Conservation (phyloP, 53 echinoderm and acorn worm genomes). For the Holothuria leucospilota region DNA sequence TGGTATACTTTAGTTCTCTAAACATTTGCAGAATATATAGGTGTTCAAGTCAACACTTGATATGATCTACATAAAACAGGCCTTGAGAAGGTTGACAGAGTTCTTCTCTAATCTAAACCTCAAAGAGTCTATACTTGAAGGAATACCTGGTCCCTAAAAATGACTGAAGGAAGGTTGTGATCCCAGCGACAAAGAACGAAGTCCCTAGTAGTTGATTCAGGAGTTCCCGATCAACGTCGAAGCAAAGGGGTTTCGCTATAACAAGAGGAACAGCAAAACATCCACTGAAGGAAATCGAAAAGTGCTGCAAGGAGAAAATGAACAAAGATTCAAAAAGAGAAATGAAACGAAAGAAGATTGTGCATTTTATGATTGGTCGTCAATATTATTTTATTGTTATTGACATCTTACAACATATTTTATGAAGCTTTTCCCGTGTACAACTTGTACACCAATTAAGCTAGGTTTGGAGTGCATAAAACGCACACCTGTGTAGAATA, state of each 20-base stretch:
- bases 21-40: no score
- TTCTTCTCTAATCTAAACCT: no score
- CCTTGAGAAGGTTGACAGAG: no score
- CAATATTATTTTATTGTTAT: no score
- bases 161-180: conserved; percentile 26
- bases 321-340: neutral
- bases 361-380: no score
- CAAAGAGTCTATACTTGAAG: neutral
- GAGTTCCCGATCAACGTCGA: conserved; percentile 30
- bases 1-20: neutral
- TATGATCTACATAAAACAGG: neutral
- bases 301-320: conserved; percentile 12
- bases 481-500: no score
- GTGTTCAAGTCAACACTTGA: neutral
- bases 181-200: conserved; percentile 34
- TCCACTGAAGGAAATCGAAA: conserved; percentile 29
- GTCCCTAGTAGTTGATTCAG: conserved; percentile 33
- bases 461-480: no score
- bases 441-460: no score
- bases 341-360: neutral
- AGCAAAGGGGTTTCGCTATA: conserved; percentile 4
- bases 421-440: no score
- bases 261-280: conserved; percentile 37
- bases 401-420: no score
- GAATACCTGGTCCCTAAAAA: conserved; percentile 12